Percentiles rank a stretch among this genome's conserved stretches.
Conservation (phyloP, 2,888 invertebrate genomes). For the Chelonus formosanus region DNA sequence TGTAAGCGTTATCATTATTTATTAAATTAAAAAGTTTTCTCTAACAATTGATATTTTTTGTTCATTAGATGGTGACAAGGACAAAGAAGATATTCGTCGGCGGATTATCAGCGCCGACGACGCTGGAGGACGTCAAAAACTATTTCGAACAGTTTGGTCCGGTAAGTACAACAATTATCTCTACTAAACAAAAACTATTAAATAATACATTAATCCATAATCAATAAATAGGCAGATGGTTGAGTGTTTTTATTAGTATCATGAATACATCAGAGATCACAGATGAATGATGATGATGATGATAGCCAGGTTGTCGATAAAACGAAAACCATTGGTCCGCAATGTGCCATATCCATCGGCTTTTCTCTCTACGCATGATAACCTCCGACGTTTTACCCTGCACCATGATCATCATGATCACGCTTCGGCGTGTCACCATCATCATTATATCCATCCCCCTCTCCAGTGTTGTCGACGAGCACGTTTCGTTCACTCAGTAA, state of each 20-base stretch:
- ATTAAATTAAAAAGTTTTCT: no score
- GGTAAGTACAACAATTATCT: slow-evolving; percentile 75
- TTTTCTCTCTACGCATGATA: slow-evolving; percentile 35
- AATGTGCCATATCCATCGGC: slow-evolving; percentile 22
- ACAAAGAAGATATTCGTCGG: slow-evolving; percentile 99
- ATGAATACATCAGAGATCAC: background rate
- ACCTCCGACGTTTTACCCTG: slow-evolving; percentile 34
- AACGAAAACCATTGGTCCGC: slow-evolving; percentile 38
- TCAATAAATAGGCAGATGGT: background rate
- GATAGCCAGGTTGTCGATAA: slow-evolving; percentile 26
- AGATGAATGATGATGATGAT: slow-evolving; percentile 11
- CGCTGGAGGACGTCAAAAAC: slow-evolving; percentile 99
- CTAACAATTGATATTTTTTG: background rate
- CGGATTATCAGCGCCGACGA: slow-evolving; percentile 98
- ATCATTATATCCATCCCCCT: slow-evolving; percentile 39
- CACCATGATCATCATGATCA: slow-evolving; percentile 41
- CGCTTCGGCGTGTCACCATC: slow-evolving; percentile 42
- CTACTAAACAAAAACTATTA: slow-evolving; percentile 28
- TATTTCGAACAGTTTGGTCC: slow-evolving; percentile 99
- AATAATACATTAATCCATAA: slow-evolving; percentile 1
- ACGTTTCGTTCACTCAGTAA: slow-evolving; percentile 30
- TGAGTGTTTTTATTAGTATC: slow-evolving; percentile 2
- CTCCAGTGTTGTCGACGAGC: slow-evolving; percentile 29
- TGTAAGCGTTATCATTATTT: no score
- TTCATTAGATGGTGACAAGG: slow-evolving; percentile 97